Evolutionary conservation across 2,888 invertebrate genomes (phyloP).

Genomic region (Melanophora roralis): DNA sequence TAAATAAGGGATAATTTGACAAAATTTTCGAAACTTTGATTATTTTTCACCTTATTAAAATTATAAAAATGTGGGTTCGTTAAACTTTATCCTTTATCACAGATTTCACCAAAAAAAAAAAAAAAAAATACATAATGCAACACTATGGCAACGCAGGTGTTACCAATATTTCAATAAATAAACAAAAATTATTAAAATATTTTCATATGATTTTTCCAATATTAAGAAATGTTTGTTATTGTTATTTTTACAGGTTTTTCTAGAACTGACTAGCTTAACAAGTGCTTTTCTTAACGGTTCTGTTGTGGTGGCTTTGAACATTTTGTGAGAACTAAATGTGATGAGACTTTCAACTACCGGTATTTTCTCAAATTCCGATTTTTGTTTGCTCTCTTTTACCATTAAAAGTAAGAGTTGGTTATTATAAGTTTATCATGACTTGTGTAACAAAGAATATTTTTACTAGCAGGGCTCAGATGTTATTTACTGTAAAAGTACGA

Average conservation of each 20-base stretch:
- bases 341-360: neutral
- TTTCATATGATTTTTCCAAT: slow-evolving; percentile 4
- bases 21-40: slow-evolving; percentile 5
- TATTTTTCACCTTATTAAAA: neutral
- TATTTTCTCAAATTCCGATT: neutral
- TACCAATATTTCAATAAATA: slow-evolving; percentile 46
- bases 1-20: neutral
- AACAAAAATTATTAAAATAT: neutral
- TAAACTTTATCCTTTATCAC: slow-evolving; percentile 9
- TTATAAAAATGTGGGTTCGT: neutral
- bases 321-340: slow-evolving; percentile 46
- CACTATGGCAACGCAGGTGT: slow-evolving; percentile 58
- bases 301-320: slow-evolving; percentile 24
- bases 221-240: neutral
- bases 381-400: no score
- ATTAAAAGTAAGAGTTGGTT: no score
- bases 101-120: no score
- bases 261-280: neutral
- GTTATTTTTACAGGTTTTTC: neutral
- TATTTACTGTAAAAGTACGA: no score
- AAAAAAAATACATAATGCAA: slow-evolving; percentile 35
- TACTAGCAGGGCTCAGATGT: no score
- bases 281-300: neutral
- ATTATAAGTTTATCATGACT: no score
- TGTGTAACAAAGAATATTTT: no score